Base-by-base conservation (phyloP, 2,888 invertebrate genomes). In the Acholoe squamosa region DNA sequence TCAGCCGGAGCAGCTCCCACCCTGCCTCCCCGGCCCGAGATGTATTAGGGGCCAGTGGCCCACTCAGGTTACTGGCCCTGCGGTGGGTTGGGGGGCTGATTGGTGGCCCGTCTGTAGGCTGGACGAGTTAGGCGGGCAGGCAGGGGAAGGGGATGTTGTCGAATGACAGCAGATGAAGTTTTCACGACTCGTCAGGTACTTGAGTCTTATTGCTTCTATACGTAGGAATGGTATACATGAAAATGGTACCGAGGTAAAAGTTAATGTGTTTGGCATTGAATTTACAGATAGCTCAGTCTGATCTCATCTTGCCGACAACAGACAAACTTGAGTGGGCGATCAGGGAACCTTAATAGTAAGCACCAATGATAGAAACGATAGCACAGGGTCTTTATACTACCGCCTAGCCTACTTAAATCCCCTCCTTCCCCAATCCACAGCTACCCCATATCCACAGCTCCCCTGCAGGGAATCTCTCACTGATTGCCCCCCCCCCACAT, bases 401-500 rank as follows among this genome's bases (percentile, higher is more conserved):
- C 71, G 3, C 71, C 31, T 71, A 0, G 5, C 31, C 71, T 28
- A 25, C 71, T 25, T 28, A 28, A 71, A 28, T 5, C 71, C 71
- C 71, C 61, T n/a, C 43, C 61, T 61, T 3, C 61, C 61, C 61
- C 61, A 61, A n/a, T n/a, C n/a, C n/a, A n/a, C n/a, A n/a, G n/a
- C 19, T 61, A 61, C 61, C 61, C 61, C 61, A 3, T 43, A 61
- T 22, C 3, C 61, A 3, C 61, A 19, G 22, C 61, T 61, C 61
- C 61, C 61, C 61, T n/a, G 5, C n/a, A 25, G 71, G 31, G 28
- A 25, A 28, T 25, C 71, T 71, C 71, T 16, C 71, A 0, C 28
- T 71, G 71, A 71, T 71, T 71, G 71, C 71, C 71, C 71, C 71
- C 71, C 71, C 71, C 28, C 71, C 71, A 71, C 71, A 28, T 71